Percentiles rank a stretch among this genome's conserved stretches.
These are phyloP conservation scores for Catharus bicknelli DNA, from an alignment of 2,113 vertebrate genomes.

Conservation along the genomic window DNA sequence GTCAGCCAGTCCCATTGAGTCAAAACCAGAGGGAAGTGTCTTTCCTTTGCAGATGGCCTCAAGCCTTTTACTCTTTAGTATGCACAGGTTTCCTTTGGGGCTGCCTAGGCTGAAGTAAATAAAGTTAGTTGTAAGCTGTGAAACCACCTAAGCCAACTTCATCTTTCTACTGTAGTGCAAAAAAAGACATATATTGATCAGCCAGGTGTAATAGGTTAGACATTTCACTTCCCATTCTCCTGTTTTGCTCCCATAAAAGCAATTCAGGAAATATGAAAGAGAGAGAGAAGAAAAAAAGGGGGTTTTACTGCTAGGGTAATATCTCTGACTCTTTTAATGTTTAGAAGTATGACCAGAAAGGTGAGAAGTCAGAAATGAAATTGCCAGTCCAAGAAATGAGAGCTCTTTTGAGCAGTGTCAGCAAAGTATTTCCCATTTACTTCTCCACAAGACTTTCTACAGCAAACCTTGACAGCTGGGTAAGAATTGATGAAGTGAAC, in stretches of 20 bases:
- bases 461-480: not conserved
- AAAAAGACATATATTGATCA: constrained; percentile 26
- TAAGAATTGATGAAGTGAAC: constrained; percentile 7
- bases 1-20: not conserved
- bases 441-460: not conserved
- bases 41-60: not conserved
- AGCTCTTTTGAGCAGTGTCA: constrained; percentile 5
- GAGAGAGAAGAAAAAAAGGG: not conserved
- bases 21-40: not conserved
- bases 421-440: constrained; percentile 26
- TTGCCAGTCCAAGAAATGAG: not conserved
- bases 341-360: not conserved
- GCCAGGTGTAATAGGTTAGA: not conserved
- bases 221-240: not conserved
- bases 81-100: not conserved
- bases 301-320: constrained; percentile 25
- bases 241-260: constrained; percentile 10
- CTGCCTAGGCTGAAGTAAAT: not conserved
- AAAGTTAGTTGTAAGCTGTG: constrained; percentile 3
- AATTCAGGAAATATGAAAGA: constrained; percentile 26
- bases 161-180: not conserved
- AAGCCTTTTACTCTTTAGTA: not conserved
- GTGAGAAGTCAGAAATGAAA: constrained; percentile 6
- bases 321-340: not conserved
- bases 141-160: constrained; percentile 12